Conservation (phyloP, 2,113 vertebrate genomes). For the Antechinus flavipes region DNA sequence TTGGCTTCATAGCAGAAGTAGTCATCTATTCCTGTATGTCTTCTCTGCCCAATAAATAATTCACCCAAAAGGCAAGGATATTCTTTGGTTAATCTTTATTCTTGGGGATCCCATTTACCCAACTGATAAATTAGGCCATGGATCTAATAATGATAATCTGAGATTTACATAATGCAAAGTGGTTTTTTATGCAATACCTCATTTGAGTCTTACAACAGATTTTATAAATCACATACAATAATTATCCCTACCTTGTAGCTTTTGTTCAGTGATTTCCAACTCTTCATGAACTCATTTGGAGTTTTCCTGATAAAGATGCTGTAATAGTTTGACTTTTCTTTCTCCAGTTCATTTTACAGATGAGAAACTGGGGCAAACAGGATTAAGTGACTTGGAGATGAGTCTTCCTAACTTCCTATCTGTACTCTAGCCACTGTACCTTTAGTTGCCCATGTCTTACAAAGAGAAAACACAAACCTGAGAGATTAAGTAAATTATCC, state of each 20-base stretch:
- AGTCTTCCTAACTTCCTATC: neutral
- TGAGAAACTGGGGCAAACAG: neutral
- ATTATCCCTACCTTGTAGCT: neutral
- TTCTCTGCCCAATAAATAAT: neutral
- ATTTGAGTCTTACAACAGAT: neutral
- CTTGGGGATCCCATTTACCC: neutral
- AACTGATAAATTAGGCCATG: neutral
- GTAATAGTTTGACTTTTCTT: neutral
- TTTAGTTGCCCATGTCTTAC: neutral
- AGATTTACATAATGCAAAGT: neutral
- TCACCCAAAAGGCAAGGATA: neutral
- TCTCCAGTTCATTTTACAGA: neutral
- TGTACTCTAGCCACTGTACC: neutral
- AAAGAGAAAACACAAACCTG: neutral
- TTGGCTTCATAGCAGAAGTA: neutral
- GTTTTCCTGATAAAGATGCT: neutral
- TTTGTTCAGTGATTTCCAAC: neutral
- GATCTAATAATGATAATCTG: neutral
- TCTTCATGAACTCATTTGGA: neutral
- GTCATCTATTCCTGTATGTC: neutral
- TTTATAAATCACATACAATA: neutral
- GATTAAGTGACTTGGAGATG: neutral
- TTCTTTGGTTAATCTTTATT: neutral
- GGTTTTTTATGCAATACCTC: neutral
- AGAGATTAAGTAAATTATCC: neutral